Base-by-base conservation (phyloP, 2,888 invertebrate species). In the Drosophila seclusa region DNA sequence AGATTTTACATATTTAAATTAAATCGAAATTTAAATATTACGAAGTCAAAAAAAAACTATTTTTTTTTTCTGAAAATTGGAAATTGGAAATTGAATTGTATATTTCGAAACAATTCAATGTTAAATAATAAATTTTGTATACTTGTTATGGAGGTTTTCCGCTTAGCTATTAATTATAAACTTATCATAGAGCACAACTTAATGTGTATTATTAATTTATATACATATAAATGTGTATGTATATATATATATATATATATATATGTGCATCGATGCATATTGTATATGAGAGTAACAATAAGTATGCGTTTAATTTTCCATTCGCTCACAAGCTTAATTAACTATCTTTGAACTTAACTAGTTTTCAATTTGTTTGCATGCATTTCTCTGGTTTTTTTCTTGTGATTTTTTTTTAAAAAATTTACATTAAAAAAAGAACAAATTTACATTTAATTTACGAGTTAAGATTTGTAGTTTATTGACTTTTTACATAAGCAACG, bases 161-260 rank as follows among this genome's bases (percentile, higher is more conserved):
- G 60, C 38, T 59, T 69, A 67, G 67, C 54, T 76, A 79, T 73
- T 67, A 76, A 27, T 64, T 67, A 31, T 71, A 80, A 80, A 80
- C 78, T 77, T 80, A 85, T 68, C 70, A 59, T 83, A 82, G 63
- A 72, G 75, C 83, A 82, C 80, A 87, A 82, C 75, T 85, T 75
- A 75, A 79, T 75, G 67, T 59, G 32, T 69, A 68, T 69, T 55
- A 49, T 60, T 29, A 27, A 55, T n/a, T n/a, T 16, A 55, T 55
- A 53, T 53, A 53, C 21, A 36, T 27, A 21, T 16, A 29, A 29
- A 40, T 31, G 21, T 57, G 29, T 29, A n/a, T 21, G 16, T 29
- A 16, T 53, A 10, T 34, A 16, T 11, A 27, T 36, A 24, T 65
- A 40, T 54, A 21, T 67, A 36, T 45, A 16, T 68, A 45, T 59